Evolutionary conservation across 1,140 invertebrate species (phyloP).

Genomic region (Lasioglossum albipes): DNA sequence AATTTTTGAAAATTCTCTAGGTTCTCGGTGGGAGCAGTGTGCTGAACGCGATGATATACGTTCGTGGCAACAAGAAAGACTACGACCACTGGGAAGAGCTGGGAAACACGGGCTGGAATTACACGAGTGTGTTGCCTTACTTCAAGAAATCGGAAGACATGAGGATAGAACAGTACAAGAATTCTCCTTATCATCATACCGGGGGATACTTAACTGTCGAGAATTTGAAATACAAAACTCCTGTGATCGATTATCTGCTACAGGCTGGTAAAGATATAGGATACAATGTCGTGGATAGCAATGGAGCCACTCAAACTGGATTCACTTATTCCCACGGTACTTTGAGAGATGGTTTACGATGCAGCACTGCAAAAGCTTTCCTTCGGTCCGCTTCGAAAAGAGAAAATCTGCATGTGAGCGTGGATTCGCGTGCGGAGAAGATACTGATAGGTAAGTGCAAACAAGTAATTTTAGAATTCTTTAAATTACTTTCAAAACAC

Average conservation of each 20-base stretch:
- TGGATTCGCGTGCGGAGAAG: conserved; percentile 83
- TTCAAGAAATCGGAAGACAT: conserved; percentile 89
- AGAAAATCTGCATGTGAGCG: conserved; percentile 86
- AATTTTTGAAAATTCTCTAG: neutral
- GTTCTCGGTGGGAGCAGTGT: conserved; percentile 89
- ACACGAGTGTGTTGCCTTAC: conserved; percentile 89
- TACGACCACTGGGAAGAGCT: conserved; percentile 88
- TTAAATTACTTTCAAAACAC: too few species aligned
- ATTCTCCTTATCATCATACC: conserved; percentile 85
- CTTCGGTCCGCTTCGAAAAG: conserved; percentile 85
- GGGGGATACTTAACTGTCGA: conserved; percentile 86
- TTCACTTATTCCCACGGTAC: conserved; percentile 88
- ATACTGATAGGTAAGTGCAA: conserved; percentile 81
- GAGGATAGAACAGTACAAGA: conserved; percentile 81
- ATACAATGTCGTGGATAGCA: conserved; percentile 86
- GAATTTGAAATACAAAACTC: conserved; percentile 80
- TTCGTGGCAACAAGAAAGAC: conserved; percentile 90
- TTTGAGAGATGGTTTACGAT: conserved; percentile 89
- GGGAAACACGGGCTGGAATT: conserved; percentile 88
- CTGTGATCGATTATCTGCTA: conserved; percentile 84
- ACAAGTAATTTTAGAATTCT: too few species aligned
- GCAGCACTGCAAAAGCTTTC: conserved; percentile 91
- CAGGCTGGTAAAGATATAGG: conserved; percentile 86
- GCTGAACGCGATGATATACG: conserved; percentile 94
- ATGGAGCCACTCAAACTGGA: conserved; percentile 87